Evolutionary conservation across 2,797 vertebrate species (phyloP), one percentile per base, ranked within the genome.

Genomic region (Hapalemur alaotrensis): DNA sequence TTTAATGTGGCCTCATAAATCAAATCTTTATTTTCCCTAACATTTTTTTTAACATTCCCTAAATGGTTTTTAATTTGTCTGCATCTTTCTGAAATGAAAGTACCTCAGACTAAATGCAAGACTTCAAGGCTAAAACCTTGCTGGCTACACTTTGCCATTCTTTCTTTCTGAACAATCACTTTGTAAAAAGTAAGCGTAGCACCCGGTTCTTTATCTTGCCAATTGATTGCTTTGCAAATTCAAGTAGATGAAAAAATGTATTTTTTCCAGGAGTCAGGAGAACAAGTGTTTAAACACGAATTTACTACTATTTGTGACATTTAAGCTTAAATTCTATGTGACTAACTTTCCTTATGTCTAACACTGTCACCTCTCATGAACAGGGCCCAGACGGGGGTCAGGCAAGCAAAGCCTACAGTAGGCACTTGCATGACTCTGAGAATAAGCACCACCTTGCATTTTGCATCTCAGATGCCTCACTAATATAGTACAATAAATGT

Each of bases 1-100:
- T 97, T 92, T 95, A 97, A 97, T 96, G 89, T 96, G n/a, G 18
- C 30, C 61, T 97, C 95, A 95, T 95, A 94, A 97, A 96, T 96
- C 93, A 95, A 97, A 70, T 10, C 32, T 43, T 87, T 89, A 32
- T 80, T 76, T 92, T 87, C 63, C 28, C 69, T 97, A 87, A 88
- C 76, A 67, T 85, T 87, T 95, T 57, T 59, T 92, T 63, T 65
- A 72, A 88, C 61, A 38, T 43, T 81, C 61, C 6, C 57, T 94
- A 95, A 96, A 63, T 94, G 23, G 15, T 91, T 98, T 93, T 72
- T 52, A 89, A 72, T 96, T 92, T 98, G 25, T 96, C 87, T 91
- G 6, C 7, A 30, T 96, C 80, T 93, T 94, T 85, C 72, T 79
- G 18, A 85, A 96, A 57, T 57, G 65, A 25, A 93, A 48, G 12